Base-by-base conservation (phyloP, 2,113 vertebrate genomes). In the Cephalopholis sonnerati region DNA sequence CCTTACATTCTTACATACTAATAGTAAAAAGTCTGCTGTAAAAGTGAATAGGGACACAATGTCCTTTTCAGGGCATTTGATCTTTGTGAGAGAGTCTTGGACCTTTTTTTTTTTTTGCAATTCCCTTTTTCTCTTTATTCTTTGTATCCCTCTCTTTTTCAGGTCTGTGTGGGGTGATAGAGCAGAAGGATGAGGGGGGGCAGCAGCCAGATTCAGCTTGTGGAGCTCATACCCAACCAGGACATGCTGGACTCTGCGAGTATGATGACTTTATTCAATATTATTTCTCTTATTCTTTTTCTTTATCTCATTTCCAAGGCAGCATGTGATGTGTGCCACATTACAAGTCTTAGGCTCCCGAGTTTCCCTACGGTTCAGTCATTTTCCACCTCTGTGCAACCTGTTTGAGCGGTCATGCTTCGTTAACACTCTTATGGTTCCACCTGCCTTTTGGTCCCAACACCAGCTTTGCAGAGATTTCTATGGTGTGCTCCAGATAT, bases 181-280 rank as follows among this genome's bases (percentile, higher is more conserved):
- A 97, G 85, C 97, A 98, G 91, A 98, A 97, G 83, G 97, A 97
- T 39, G 95, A 96, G 39, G 93, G 95, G 2, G 92, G 90, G 0
- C 95, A 96, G 54, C 93, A 97, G 79, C 93, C 89, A 11, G 97
- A 98, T 15, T 95, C 96, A 27, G 96, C 97, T 0, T 98, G 97
- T 71, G 97, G 96, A 68, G 96, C 96, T 67, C 96, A 96, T 71
- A 97, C 96, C 20, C 96, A 95, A 11, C 89, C 92, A 7, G 96
- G 96, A 25, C 95, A 97, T 36, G 97, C 97, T 0, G 97, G 97
- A 61, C 96, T 98, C 67, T 98, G 97, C 93, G 96, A 97, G 97
- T 98, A 91, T 17, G 88, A 67, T 1, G 12, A 0, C 50, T 81
- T 82, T 17, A 15, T 74, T 75, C 22, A 8, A 0, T 53, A 11